Evolutionary conservation across 2,113 vertebrate species (phyloP), one percentile per base, ranked within the genome.

Genomic region (Salvelinus namaycush): DNA sequence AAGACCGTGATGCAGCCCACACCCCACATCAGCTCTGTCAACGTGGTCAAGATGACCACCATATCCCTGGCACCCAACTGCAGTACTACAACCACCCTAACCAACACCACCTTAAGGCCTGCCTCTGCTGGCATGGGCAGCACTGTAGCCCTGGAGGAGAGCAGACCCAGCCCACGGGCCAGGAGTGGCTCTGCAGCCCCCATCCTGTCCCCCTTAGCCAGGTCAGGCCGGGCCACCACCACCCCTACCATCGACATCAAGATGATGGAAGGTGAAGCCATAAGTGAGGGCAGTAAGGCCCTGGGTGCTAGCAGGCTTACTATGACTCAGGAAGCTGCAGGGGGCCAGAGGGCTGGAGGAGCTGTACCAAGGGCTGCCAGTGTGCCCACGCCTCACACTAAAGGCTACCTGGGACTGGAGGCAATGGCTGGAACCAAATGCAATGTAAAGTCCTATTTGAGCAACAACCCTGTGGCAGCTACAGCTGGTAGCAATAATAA

Each of bases 1-100:
- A 98, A 98, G 90, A 97, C 96, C 1, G 95, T 99, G 80, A 94
- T 99, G 79, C 51, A 54, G 51, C 96, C 96, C 8, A 92, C 96
- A 5, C 94, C 97, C 69, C 97, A 98, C 0, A 89, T 97, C 85
- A 96, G 95, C 84, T 95, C 97, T 2, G 92, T 98, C 85, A 98
- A 96, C 72, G 93, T 98, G 87, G 96, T 99, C 59, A 97, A 98
- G 89, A 98, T 99, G 97, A 94, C 97, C 65, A 88, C 97, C 85
- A 97, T 99, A 92, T 96, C 97, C 8, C 94, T 99, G 26, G 90
- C 96, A 1, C 94, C 95, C 0, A 95, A 88, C 91, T 91, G 87
- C 87, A 81, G 87, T 76, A 89, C 87, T 60, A 78, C 78, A 29
- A 90, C 88, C 20, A 90, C 95, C 44, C 73, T 85, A 1, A 68